A percentile compares a stretch with the other conserved stretches of the same genome.
phyloP scores from a whole-genome alignment of 2,888 invertebrate genomes.

The Hydropsyche betteni region DNA sequence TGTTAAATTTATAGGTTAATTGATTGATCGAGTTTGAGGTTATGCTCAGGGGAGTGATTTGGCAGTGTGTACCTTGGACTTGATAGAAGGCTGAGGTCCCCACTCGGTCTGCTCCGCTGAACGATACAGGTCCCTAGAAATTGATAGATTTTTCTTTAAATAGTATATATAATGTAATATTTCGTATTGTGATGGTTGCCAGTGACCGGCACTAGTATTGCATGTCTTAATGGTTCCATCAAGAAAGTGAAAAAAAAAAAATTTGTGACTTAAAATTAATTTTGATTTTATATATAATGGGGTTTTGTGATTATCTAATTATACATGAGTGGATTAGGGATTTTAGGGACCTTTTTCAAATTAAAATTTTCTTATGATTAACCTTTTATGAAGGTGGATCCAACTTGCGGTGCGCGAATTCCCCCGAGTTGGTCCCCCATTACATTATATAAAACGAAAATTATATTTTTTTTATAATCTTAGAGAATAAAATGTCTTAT shows the following conservation, averaged over 20 bases:
- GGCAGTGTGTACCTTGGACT: constrained; percentile 73
- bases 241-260: too few relatives aligned
- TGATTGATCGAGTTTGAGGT: too few relatives aligned
- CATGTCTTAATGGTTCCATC: too few relatives aligned
- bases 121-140: constrained; percentile 87
- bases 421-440: background rate
- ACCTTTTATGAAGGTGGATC: background rate
- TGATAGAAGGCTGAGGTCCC: constrained; percentile 89
- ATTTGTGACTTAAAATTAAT: too few relatives aligned
- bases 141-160: background rate
- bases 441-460: too few relatives aligned
- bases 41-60: too few relatives aligned
- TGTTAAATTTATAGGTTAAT: constrained; percentile 55
- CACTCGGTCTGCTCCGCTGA: constrained; percentile 87
- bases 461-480: too few relatives aligned
- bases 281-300: background rate
- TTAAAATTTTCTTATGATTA: too few relatives aligned
- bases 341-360: too few relatives aligned
- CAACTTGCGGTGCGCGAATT: background rate
- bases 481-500: too few relatives aligned
- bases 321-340: too few relatives aligned
- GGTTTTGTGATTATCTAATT: background rate
- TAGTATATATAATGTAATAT: background rate
- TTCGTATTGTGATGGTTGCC: background rate
- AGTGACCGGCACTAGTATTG: too few relatives aligned